Percentiles rank a stretch among this genome's conserved stretches.
These are phyloP conservation scores for Pentalonia nigronervosa DNA, from an alignment of 1,140 invertebrate species.

Conservation along the genomic window DNA sequence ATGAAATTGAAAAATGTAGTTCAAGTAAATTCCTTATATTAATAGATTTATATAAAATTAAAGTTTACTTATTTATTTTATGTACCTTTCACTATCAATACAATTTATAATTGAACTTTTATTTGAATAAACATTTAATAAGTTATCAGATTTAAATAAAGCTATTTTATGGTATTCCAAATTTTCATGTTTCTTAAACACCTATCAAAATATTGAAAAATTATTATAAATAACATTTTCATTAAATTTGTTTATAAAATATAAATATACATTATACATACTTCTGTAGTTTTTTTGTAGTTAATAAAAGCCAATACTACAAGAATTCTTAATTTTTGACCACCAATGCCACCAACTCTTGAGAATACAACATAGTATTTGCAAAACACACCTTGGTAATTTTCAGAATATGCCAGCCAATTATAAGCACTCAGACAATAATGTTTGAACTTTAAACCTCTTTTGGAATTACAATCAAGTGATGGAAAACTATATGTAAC, in stretches of 20 bases:
- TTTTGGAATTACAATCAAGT: slow-evolving; percentile 1
- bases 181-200: slow-evolving; percentile 8
- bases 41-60: background rate
- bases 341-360: background rate
- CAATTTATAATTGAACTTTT: background rate
- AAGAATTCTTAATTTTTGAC: slow-evolving; percentile 12
- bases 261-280: slow-evolving; percentile 35
- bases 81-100: background rate
- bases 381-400: slow-evolving; percentile 35
- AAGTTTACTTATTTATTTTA: background rate
- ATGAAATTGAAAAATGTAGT: background rate
- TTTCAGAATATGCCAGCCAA: slow-evolving; percentile 31
- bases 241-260: background rate
- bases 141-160: background rate
- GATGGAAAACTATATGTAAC: background rate
- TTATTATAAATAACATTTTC: background rate
- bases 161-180: background rate
- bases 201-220: background rate
- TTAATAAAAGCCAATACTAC: slow-evolving; percentile 3
- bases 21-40: background rate
- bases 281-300: slow-evolving; percentile 12
- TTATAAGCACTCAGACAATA: slow-evolving; percentile 18
- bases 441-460: background rate
- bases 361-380: slow-evolving; percentile 29
- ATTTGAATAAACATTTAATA: slow-evolving; percentile 25